Percentiles rank a stretch among this genome's conserved stretches.
Evolutionary conservation across 2,113 vertebrate species (phyloP).

Genomic region (Chlorodrepanis virens): DNA sequence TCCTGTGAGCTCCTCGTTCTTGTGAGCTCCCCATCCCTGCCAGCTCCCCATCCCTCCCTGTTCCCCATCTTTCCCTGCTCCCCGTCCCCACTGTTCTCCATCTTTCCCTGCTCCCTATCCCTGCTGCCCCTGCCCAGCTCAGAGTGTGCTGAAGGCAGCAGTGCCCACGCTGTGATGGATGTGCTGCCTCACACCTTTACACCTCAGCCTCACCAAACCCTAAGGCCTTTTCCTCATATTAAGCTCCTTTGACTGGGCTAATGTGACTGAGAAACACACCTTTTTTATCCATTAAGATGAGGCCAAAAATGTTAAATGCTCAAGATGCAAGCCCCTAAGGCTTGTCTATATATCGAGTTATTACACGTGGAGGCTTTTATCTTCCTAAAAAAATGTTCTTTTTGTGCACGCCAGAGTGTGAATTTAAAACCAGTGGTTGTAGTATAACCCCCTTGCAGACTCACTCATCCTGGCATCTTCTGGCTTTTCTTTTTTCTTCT

Average conservation of each 20-base stretch:
- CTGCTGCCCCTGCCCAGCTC: not conserved
- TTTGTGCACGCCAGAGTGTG: conserved; percentile 36
- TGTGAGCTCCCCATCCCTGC: too few relatives aligned
- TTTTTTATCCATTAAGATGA: conserved; percentile 49
- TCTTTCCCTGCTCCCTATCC: too few relatives aligned
- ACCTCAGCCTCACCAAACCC: conserved; percentile 30
- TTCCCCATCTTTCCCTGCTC: not conserved
- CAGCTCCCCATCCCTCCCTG: not conserved
- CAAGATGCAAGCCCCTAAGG: conserved; percentile 52
- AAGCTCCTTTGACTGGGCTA: conserved; percentile 42
- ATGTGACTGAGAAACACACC: conserved; percentile 47
- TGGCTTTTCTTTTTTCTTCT: not conserved
- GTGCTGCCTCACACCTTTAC: conserved; percentile 36
- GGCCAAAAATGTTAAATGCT: conserved; percentile 64
- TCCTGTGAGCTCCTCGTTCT: too few relatives aligned
- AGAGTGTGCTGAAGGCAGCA: not conserved
- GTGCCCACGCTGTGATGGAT: not conserved
- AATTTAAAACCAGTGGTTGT: conserved; percentile 40
- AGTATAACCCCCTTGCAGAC: not conserved
- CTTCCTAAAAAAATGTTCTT: conserved; percentile 45
- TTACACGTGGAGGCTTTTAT: conserved; percentile 65
- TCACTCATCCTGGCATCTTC: not conserved
- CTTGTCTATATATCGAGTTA: conserved; percentile 61
- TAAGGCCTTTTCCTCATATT: conserved; percentile 29
- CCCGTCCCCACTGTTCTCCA: too few relatives aligned